A percentile compares a stretch with the other conserved stretches of the same genome.
phyloP scores from a whole-genome alignment of 2,113 vertebrate species.

The Hippopotamus amphibius region DNA sequence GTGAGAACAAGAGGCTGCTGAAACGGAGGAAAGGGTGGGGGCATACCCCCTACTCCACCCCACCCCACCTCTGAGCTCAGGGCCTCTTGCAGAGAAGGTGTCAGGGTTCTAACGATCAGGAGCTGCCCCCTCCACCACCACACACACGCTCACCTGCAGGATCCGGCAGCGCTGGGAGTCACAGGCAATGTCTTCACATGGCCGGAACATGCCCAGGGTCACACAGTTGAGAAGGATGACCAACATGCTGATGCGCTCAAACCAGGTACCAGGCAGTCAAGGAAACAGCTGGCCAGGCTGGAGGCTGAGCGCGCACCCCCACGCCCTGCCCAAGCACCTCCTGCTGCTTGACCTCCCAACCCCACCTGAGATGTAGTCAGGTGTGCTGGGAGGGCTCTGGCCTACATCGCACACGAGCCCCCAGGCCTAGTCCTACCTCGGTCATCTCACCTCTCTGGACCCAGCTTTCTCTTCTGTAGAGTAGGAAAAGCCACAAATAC shows the following conservation, averaged over 20 bases:
- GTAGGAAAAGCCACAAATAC: slow-evolving; percentile 68
- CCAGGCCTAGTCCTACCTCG: neutral
- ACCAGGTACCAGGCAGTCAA: slow-evolving; percentile 95
- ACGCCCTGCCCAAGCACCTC: fast-evolving
- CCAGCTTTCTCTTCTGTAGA: neutral
- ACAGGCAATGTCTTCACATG: slow-evolving; percentile 96
- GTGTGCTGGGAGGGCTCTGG: neutral
- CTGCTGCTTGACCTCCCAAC: neutral
- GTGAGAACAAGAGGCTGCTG: neutral
- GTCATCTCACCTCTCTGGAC: neutral
- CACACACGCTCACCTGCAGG: slow-evolving; percentile 90
- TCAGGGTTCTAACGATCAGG: neutral
- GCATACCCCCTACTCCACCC: neutral
- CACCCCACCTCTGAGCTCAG: neutral
- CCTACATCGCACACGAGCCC: neutral
- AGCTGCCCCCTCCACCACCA: fast-evolving
- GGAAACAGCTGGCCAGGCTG: slow-evolving; percentile 81
- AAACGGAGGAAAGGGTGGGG: neutral
- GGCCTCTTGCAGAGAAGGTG: neutral
- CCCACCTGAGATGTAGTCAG: neutral
- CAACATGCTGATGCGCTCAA: slow-evolving; percentile 98
- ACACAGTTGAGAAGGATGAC: slow-evolving; percentile 99
- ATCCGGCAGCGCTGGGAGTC: slow-evolving; percentile 96
- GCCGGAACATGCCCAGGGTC: slow-evolving; percentile 99
- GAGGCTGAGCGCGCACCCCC: fast-evolving